A percentile compares a stretch with the other conserved stretches of the same genome.
Evolutionary conservation across 2,888 invertebrate species (phyloP).

Genomic region (Epicampocera succincta): DNA sequence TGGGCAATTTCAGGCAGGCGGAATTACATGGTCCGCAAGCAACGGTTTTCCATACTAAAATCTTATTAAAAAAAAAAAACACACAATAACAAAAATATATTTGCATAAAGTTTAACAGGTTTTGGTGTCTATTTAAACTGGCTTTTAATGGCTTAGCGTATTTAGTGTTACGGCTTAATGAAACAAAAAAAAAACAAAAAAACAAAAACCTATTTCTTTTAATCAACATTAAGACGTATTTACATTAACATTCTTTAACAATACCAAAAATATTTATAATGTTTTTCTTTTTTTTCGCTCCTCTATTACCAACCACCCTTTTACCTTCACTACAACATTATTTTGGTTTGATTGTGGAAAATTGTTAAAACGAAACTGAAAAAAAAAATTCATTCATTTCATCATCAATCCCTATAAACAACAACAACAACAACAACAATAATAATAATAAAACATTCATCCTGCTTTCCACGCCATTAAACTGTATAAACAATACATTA

Average conservation of each 20-base stretch:
- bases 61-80: constrained; percentile 5
- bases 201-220: constrained; percentile 1
- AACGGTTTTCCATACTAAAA: constrained; percentile 29
- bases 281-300: constrained; percentile 42
- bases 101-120: constrained; percentile 10
- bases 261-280: constrained; percentile 47
- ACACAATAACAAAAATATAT: no score
- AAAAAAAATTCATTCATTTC: constrained; percentile 54
- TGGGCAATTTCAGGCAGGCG: no score
- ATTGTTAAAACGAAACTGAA: constrained; percentile 36
- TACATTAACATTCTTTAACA: constrained; percentile 18
- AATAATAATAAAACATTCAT: constrained; percentile 34
- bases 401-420: constrained; percentile 58
- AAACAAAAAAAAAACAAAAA: constrained; percentile 41
- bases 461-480: constrained; percentile 65
- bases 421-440: constrained; percentile 39
- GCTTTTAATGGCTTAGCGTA: constrained; percentile 54
- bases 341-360: constrained; percentile 57
- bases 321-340: constrained; percentile 31
- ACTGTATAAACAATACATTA: constrained; percentile 18
- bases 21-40: no score
- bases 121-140: constrained; percentile 61
- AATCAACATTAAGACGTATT: constrained; percentile 54
- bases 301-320: constrained; percentile 16
- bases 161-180: constrained; percentile 53